Evolutionary conservation across 2,113 vertebrate genomes (phyloP), one percentile per base, ranked within the genome.

Genomic region (Bubalus kerabau): DNA sequence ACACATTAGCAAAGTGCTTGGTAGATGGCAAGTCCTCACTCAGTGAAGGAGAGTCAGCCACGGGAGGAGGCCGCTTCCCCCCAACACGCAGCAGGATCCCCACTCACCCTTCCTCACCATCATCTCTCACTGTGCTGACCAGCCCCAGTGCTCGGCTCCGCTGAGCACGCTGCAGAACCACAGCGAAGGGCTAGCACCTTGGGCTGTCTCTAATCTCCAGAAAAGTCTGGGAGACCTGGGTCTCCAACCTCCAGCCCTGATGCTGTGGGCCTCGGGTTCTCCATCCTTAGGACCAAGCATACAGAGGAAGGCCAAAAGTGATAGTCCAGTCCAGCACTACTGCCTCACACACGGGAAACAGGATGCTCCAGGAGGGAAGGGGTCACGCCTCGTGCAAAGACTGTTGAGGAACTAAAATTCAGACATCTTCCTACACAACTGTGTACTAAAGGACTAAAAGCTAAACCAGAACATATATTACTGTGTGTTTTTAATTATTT

Each of bases 41-140:
- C 56, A 16, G n/a, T 2, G 13, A 16, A 21, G 48, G 64, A 21
- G 19, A 50, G 10, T 5, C 30, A 16, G 52, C 40, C 3, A 0
- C 0, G 3, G 40, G 52, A 60, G 64, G 60, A 30, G 46, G 11
- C 78, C 50, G 14, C 24, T 3, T 2, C 24, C 7, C 15, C 40
- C 26, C 24, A 10, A 10, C 13, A 15, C 1, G 13, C 4, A 2
- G 26, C 7, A 21, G 48, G 32, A 28, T 10, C 6, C 16, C 8
- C 10, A 3, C 5, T n/a, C 1, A 0, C 21, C 24, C 13, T 56
- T 36, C 13, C 67, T 67, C 0, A 0, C 16, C 6, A 7, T 26
- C 56, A 48, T 54, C 80, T 19, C 43, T 32, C 57, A 14, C 4
- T 6, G 48, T 1, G 0, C 57, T 6, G 6, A 28, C 32, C 87